These are phyloP conservation scores for Halictus rubicundus DNA, from an alignment of 1,140 invertebrate species.

Conservation along the genomic window DNA sequence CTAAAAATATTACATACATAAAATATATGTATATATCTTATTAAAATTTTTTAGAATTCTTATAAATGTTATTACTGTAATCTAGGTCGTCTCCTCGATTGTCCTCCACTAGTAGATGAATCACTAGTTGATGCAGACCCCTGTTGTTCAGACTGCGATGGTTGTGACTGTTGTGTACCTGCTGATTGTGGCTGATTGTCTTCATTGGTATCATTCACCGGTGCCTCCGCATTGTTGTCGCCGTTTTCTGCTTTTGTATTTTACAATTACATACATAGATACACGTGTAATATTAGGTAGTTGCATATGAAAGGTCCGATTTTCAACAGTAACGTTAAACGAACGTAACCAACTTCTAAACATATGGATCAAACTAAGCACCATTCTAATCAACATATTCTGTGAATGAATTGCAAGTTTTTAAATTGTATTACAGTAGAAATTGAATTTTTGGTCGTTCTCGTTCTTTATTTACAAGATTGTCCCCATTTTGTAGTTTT, in stretches of 20 bases:
- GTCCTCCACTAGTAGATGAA: background rate
- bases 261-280: background rate
- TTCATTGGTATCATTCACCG: conserved; percentile 31
- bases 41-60: background rate
- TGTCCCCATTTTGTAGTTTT: too few species aligned
- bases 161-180: conserved; percentile 33
- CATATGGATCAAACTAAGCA: too few species aligned
- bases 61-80: conserved; percentile 34
- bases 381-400: too few species aligned
- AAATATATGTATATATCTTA: background rate
- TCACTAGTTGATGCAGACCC: conserved; percentile 33
- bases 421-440: too few species aligned
- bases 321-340: too few species aligned
- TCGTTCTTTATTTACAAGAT: too few species aligned
- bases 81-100: conserved; percentile 18
- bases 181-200: conserved; percentile 50
- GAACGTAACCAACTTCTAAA: too few species aligned
- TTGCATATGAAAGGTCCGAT: too few species aligned
- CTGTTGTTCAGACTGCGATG: conserved; percentile 42
- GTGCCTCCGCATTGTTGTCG: conserved; percentile 49
- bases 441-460: too few species aligned
- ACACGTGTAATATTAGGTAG: too few species aligned
- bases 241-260: conserved; percentile 32
- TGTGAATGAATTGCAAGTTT: too few species aligned
- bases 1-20: conserved; percentile 53